Base-by-base conservation (phyloP, 2,888 invertebrate species). In the Tetheella fluctuosa region DNA sequence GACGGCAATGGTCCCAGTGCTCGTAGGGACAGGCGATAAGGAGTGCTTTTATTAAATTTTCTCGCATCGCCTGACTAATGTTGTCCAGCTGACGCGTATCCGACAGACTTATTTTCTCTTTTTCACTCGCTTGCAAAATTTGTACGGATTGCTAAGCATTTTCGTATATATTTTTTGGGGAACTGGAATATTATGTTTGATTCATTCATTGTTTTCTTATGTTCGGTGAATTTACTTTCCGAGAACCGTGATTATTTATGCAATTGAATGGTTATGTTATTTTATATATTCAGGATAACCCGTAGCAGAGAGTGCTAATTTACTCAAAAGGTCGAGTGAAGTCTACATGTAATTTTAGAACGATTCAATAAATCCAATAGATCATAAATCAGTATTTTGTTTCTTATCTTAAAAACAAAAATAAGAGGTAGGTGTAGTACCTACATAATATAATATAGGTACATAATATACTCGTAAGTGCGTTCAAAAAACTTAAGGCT, bases 1-100 rank as follows among this genome's bases (percentile, higher is more conserved):
- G 69, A 71, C 67, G 69, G 67, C 68, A 70, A 72, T 67, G 72
- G 67, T 69, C 71, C 64, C 70, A 67, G 63, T 69, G 59, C 62
- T 59, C 53, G 58, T 64, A 62, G 68, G 75, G 77, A 81, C 78
- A 79, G 78, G 80, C 81, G 81, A 83, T 86, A 87, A 85, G 84
- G 81, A 85, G 80, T 84, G 86, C 88, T 90, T 90, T 91, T 91
- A 91, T 91, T 90, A 91, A 91, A 91, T 90, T 89, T 86, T 85
- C 89, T 88, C 91, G 88, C 90, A 81, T 89, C 90, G 90, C 71
- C 80, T 90, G 88, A 89, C 91, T 91, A 90, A 91, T 89, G 89
- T 81, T 78, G 83, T 74, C 85, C 91, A 91, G 91, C 90, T 91
- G 91, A 88, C 90, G 90, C 88, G 71, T 71, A 80, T 80, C 81